Conservation (phyloP, 2,888 invertebrate genomes). For the Diaperis boleti region DNA sequence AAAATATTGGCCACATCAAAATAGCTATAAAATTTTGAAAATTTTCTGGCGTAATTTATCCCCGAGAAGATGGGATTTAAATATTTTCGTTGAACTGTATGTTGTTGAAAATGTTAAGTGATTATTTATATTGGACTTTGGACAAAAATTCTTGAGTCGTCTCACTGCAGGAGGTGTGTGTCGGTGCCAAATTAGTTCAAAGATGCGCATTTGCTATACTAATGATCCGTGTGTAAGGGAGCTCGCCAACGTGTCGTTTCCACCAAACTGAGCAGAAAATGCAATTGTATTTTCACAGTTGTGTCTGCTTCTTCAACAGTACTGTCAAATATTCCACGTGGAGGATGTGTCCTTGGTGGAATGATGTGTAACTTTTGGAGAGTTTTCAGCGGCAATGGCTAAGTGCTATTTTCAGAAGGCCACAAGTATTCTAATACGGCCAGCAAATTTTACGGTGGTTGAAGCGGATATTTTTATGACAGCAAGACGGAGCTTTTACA, state of each 20-base stretch:
- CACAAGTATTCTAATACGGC: conserved; percentile 45
- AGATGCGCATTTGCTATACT: conserved; percentile 53
- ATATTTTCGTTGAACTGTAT: no score
- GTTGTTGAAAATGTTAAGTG: neutral
- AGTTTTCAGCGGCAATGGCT: conserved; percentile 46
- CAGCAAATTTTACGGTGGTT: conserved; percentile 32
- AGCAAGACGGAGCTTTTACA: conserved; percentile 22
- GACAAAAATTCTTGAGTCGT: conserved; percentile 39
- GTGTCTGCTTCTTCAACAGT: conserved; percentile 3
- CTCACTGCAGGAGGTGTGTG: conserved; percentile 45
- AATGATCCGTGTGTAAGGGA: conserved; percentile 48
- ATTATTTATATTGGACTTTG: conserved; percentile 23
- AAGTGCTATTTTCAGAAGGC: conserved; percentile 57
- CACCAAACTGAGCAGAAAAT: conserved; percentile 15
- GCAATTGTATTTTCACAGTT: conserved; percentile 4
- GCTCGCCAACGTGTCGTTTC: conserved; percentile 33
- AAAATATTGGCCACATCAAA: neutral
- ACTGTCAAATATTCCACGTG: neutral
- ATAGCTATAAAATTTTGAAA: no score
- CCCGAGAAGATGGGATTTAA: no score
- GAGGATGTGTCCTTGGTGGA: conserved; percentile 43
- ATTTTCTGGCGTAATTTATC: no score
- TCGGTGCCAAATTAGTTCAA: conserved; percentile 55
- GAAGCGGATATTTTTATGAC: conserved; percentile 30
- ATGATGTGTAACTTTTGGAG: conserved; percentile 45